phyloP scores from a whole-genome alignment of 1,140 invertebrate species.

The Calycopis cecrops region DNA sequence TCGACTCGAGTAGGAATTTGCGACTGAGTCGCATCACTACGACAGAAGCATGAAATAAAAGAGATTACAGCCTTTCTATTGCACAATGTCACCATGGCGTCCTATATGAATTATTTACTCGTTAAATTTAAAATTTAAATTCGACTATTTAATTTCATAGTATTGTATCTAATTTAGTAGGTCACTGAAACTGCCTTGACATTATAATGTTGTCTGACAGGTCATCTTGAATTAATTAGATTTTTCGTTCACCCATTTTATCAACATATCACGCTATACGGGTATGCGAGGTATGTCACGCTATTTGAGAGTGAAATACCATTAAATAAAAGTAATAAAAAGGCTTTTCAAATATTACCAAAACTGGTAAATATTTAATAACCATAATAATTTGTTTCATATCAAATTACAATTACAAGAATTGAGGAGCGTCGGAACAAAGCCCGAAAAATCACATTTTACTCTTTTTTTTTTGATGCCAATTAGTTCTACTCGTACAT shows the following conservation, averaged over 20 bases:
- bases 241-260: neutral
- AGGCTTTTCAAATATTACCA: too few species aligned
- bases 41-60: too few species aligned
- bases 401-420: too few species aligned
- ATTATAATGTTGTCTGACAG: neutral
- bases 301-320: neutral
- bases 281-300: neutral
- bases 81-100: neutral
- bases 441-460: too few species aligned
- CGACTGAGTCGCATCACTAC: too few species aligned
- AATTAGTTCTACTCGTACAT: too few species aligned
- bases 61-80: neutral
- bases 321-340: neutral
- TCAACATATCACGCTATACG: neutral
- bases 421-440: too few species aligned
- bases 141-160: neutral
- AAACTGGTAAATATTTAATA: neutral
- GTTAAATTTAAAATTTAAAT: constrained; percentile 1
- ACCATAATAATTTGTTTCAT: too few species aligned
- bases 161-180: constrained; percentile 2
- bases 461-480: too few species aligned
- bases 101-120: neutral
- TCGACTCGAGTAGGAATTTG: too few species aligned
- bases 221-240: neutral
- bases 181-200: neutral